Percentiles rank a stretch among this genome's conserved stretches.
Conservation (phyloP, 2,113 vertebrate species). For the Poecilia latipinna region DNA sequence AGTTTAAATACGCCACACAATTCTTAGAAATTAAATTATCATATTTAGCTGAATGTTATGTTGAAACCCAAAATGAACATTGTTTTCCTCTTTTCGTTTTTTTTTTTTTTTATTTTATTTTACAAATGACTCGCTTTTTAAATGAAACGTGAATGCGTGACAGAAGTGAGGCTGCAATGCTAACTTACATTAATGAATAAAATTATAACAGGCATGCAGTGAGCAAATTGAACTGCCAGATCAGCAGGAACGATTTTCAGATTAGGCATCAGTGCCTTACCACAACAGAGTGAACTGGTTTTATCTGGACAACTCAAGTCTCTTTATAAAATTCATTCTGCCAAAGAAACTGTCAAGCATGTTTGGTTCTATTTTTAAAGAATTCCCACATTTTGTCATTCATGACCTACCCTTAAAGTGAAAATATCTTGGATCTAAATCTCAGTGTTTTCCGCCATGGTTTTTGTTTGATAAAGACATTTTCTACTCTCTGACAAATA, state of each 20-base stretch:
- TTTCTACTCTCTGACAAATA: constrained; percentile 20
- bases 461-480: neutral
- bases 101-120: too few relatives aligned
- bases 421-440: constrained; percentile 33
- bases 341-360: neutral
- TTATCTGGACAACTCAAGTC: constrained; percentile 10
- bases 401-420: constrained; percentile 55
- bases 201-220: neutral
- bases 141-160: neutral
- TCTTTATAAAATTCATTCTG: constrained; percentile 46
- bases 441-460: constrained; percentile 8
- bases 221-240: neutral
- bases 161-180: neutral
- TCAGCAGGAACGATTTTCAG: neutral
- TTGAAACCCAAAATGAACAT: too few relatives aligned
- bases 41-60: too few relatives aligned
- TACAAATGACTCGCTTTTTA: too few relatives aligned
- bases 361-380: neutral
- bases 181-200: neutral
- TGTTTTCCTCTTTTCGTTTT: too few relatives aligned
- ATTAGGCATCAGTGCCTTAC: constrained; percentile 33
- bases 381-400: constrained; percentile 40
- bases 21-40: too few relatives aligned
- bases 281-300: constrained; percentile 6
- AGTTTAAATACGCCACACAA: too few relatives aligned